phyloP scores from a whole-genome alignment of 2,888 invertebrate genomes.

The Pseudolycoriella hygida region DNA sequence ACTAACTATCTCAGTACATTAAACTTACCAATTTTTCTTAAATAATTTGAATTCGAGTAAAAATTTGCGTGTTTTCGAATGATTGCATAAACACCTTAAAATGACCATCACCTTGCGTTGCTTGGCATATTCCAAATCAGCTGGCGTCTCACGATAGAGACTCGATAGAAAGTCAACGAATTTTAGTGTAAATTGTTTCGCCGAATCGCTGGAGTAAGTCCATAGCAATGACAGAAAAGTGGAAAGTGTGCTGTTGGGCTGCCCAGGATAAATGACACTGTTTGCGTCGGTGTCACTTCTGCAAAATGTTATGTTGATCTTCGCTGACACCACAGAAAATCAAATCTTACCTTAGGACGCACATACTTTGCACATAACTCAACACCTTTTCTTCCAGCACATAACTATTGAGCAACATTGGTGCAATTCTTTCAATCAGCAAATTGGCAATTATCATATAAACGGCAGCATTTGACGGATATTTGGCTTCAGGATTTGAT shows the following conservation, averaged over 20 bases:
- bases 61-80: slow-evolving; percentile 32
- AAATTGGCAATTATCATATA: slow-evolving; percentile 35
- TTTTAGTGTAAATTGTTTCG: slow-evolving; percentile 20
- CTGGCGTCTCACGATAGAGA: slow-evolving; percentile 17
- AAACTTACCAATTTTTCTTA: slow-evolving; percentile 30
- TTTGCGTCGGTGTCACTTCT: slow-evolving; percentile 7
- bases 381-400: slow-evolving; percentile 52
- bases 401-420: slow-evolving; percentile 42
- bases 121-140: slow-evolving; percentile 22
- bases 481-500: neutral
- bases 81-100: slow-evolving; percentile 31
- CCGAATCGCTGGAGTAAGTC: slow-evolving; percentile 24
- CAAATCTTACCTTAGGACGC: slow-evolving; percentile 14
- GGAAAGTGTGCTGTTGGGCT: slow-evolving; percentile 19
- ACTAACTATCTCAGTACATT: no score
- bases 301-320: no score
- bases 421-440: slow-evolving; percentile 41
- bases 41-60: slow-evolving; percentile 33
- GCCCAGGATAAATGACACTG: slow-evolving; percentile 16
- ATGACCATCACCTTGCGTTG: slow-evolving; percentile 31
- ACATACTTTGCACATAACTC: slow-evolving; percentile 24
- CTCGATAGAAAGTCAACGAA: slow-evolving; percentile 9
- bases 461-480: slow-evolving; percentile 19
- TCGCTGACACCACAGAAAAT: neutral
- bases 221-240: slow-evolving; percentile 23